A percentile compares a stretch with the other conserved stretches of the same genome.
These are phyloP conservation scores for Yponomeuta cagnagella DNA, from an alignment of 2,888 invertebrate genomes.

Conservation along the genomic window DNA sequence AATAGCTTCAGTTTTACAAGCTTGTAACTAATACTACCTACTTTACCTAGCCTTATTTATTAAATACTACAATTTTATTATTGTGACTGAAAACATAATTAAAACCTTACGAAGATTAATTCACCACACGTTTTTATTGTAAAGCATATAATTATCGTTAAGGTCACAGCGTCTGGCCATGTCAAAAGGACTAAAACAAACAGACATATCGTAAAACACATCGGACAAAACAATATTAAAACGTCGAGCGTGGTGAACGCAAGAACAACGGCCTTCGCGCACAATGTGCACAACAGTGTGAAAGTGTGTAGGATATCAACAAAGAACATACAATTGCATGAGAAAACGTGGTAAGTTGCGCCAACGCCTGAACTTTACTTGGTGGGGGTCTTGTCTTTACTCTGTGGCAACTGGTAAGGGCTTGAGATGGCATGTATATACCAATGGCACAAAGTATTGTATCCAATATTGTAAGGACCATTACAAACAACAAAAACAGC, in stretches of 20 bases:
- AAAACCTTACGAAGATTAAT: neutral
- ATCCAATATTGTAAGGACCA: too few relatives aligned
- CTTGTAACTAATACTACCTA: too few relatives aligned
- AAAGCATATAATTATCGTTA: neutral
- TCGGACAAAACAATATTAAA: slow-evolving; percentile 1
- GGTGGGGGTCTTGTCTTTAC: too few relatives aligned
- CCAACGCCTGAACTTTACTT: neutral
- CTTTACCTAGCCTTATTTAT: too few relatives aligned
- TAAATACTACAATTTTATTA: too few relatives aligned
- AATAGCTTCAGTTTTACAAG: too few relatives aligned
- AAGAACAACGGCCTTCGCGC: slow-evolving; percentile 11
- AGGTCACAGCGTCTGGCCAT: neutral
- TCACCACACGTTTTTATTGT: neutral
- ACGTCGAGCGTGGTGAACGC: slow-evolving; percentile 8
- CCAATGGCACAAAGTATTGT: too few relatives aligned
- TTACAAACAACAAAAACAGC: too few relatives aligned
- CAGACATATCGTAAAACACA: neutral
- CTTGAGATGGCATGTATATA: too few relatives aligned
- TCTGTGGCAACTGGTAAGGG: too few relatives aligned
- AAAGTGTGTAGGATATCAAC: slow-evolving; percentile 12
- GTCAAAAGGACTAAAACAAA: neutral
- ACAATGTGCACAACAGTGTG: neutral
- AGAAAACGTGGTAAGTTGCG: slow-evolving; percentile 13
- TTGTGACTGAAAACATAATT: too few relatives aligned
- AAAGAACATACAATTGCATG: slow-evolving; percentile 13